Percentiles rank a stretch among this genome's conserved stretches.
Conservation (phyloP, 2,113 vertebrate genomes). For the Ciconia boyciana region DNA sequence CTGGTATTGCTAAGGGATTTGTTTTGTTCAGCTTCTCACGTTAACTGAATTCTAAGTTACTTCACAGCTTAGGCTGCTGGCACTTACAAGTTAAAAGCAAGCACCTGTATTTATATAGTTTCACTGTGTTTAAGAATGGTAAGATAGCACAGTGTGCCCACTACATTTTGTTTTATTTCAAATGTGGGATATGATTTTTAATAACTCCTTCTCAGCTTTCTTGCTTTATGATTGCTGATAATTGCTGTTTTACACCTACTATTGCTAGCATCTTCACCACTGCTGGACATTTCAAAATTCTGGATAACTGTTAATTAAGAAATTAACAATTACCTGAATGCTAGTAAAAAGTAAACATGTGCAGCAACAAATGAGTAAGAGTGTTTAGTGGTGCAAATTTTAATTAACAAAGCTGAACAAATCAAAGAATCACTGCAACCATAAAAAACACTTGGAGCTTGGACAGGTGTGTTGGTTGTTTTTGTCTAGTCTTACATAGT, state of each 20-base stretch:
- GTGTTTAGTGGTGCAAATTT: neutral
- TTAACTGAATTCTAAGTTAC: slow-evolving; percentile 1
- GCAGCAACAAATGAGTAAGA: neutral
- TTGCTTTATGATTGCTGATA: neutral
- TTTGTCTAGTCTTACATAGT: neutral
- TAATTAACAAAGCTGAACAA: neutral
- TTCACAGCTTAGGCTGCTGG: neutral
- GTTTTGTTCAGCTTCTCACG: neutral
- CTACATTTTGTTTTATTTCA: neutral
- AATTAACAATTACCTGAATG: neutral
- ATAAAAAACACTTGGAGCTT: neutral
- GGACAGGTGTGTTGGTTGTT: neutral
- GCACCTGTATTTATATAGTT: neutral
- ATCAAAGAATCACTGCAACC: neutral
- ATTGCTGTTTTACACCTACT: neutral
- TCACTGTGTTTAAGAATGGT: neutral
- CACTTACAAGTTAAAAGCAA: neutral
- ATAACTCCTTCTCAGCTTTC: neutral
- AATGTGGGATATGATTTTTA: neutral
- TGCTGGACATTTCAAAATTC: neutral
- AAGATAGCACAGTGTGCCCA: neutral
- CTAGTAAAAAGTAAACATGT: neutral
- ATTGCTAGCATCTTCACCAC: neutral
- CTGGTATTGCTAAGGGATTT: neutral
- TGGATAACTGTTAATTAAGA: neutral